These are phyloP conservation scores for Tenthredo scrophulariae DNA, from an alignment of 2,888 invertebrate species.

Conservation along the genomic window DNA sequence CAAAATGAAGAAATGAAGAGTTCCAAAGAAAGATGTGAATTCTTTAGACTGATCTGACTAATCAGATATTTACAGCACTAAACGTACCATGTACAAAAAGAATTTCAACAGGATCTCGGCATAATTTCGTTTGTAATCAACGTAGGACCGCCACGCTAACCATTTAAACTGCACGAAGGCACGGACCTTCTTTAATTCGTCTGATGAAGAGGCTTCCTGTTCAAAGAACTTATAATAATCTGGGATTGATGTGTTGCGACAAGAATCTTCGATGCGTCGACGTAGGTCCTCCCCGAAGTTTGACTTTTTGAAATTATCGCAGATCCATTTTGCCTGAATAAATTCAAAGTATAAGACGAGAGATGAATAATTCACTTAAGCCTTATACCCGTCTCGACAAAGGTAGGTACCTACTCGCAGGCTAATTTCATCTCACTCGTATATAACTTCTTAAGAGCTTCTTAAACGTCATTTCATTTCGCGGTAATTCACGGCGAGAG, in stretches of 20 bases:
- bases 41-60: not conserved
- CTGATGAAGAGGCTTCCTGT: slow-evolving; percentile 51
- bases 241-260: slow-evolving; percentile 39
- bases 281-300: slow-evolving; percentile 69
- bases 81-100: slow-evolving; percentile 81
- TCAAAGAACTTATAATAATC: not conserved
- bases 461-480: not conserved
- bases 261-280: slow-evolving; percentile 63
- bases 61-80: slow-evolving; percentile 64
- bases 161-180: slow-evolving; percentile 85
- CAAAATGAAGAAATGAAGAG: not conserved
- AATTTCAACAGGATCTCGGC: slow-evolving; percentile 83
- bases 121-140: slow-evolving; percentile 84
- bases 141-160: slow-evolving; percentile 85
- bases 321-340: slow-evolving; percentile 79
- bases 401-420: slow-evolving; percentile 7
- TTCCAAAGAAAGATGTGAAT: not conserved
- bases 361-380: not conserved
- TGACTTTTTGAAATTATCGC: slow-evolving; percentile 81
- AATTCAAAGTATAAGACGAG: slow-evolving; percentile 9
- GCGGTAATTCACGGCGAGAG: not conserved
- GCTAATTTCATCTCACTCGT: not conserved
- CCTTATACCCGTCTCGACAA: not conserved
- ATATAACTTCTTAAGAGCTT: slow-evolving; percentile 15
- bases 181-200: slow-evolving; percentile 79